Base-by-base conservation (phyloP, 2,888 invertebrate genomes). In the Drosophila multiciliata region DNA sequence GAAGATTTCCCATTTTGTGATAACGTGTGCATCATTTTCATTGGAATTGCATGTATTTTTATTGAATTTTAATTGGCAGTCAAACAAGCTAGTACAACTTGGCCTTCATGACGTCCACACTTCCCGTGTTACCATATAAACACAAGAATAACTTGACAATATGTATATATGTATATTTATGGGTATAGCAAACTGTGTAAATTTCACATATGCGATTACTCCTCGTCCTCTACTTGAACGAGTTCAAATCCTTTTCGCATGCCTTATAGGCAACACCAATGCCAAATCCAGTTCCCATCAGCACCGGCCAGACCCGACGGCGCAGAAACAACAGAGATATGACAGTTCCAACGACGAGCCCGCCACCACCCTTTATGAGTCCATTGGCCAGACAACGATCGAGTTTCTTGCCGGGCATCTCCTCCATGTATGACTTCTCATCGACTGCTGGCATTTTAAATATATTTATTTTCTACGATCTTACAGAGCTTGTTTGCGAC, bases 21-120 rank as follows among this genome's bases (percentile, higher is more conserved):
- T 87, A 90, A 83, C 12, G 75, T 33, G 69, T 62, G 68, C 73
- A 81, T 87, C 84, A 85, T 85, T 91, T 91, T 91, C 90, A 73
- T 73, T 80, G 90, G 87, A 91, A 90, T 83, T 75, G 90, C 76
- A 73, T 73, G 75, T 78, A 74, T 78, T 90, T 88, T 89, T 85
- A 91, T 90, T 91, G 84, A 89, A 84, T 87, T 91, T 91, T 91
- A 91, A 91, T 91, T 91, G 91, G 80, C 78, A 72, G 78, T 60
- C 59, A 62, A 78, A 66, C 73, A 77, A 66, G 54, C 66, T 50
- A 66, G 65, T 78, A 73, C 66, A 60, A 63, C 61, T 54, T 32
- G 36, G 15, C 26, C 29, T 26, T 38, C 26, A 33, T 33, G 33
- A 35, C n/a, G 29, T 50, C 26, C n/a, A 36, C 32, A 49, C 40